phyloP scores from a whole-genome alignment of 2,113 vertebrate genomes.

The Macquaria ambigua region DNA sequence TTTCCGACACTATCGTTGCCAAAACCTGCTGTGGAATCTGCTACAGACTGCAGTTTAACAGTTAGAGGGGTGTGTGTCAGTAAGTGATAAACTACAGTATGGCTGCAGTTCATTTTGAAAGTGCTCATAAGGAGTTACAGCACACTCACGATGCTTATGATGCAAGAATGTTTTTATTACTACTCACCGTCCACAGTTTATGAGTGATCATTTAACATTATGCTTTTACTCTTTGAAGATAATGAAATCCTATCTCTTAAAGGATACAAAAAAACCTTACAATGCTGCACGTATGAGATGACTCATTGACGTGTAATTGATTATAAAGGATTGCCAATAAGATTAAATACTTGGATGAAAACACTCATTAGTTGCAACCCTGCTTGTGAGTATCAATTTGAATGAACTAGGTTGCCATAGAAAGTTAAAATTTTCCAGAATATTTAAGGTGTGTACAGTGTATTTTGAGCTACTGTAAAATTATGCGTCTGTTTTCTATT shows the following conservation, averaged over 20 bases:
- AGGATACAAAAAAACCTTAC: not conserved
- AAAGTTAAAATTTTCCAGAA: not conserved
- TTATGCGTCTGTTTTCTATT: not conserved
- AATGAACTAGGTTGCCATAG: not conserved
- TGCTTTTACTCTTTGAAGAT: too few relatives aligned
- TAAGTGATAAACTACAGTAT: not conserved
- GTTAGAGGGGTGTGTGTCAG: not conserved
- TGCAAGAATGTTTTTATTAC: constrained; percentile 9
- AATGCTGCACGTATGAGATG: not conserved
- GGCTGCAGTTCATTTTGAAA: not conserved
- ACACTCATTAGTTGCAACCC: not conserved
- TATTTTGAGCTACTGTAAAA: constrained; percentile 38
- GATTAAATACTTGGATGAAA: not conserved
- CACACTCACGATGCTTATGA: not conserved
- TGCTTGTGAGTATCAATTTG: not conserved
- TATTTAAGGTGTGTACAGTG: not conserved
- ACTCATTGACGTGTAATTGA: too few relatives aligned
- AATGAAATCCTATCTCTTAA: not conserved
- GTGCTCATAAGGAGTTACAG: not conserved
- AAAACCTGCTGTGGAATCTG: not conserved
- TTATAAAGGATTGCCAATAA: not conserved
- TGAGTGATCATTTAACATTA: constrained; percentile 11
- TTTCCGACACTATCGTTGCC: not conserved
- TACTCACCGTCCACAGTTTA: not conserved
- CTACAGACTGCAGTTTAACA: not conserved